Conservation (phyloP, 2,113 vertebrate genomes). For the Tor tambroides region DNA sequence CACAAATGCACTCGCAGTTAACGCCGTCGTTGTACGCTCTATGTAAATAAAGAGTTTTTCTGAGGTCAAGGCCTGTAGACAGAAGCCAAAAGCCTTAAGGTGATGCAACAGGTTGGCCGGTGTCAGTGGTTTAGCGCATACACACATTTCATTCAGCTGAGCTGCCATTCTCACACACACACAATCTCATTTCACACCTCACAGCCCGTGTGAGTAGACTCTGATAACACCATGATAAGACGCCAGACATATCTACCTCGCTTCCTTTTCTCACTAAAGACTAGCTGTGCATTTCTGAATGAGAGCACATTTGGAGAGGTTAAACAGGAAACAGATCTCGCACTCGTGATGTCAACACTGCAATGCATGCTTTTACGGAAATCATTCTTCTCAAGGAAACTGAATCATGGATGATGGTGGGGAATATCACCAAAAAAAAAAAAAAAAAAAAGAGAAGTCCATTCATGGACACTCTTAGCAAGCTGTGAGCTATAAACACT, state of each 20-base stretch:
- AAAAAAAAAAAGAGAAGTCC: conserved; percentile 13
- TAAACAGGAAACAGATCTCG: conserved; percentile 21
- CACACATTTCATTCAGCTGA: conserved; percentile 62
- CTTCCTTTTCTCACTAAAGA: conserved; percentile 30
- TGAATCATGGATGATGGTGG: conserved; percentile 23
- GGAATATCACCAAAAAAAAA: conserved; percentile 11
- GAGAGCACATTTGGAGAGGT: conserved; percentile 33
- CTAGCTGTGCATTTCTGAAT: conserved; percentile 43
- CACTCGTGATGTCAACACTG: not conserved
- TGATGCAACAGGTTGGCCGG: conserved; percentile 26
- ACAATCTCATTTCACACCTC: conserved; percentile 26
- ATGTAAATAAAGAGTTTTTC: conserved; percentile 32
- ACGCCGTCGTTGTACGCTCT: not conserved
- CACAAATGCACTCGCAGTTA: conserved; percentile 10
- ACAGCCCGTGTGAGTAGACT: conserved; percentile 35
- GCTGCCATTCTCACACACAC: conserved; percentile 24
- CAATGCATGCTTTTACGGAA: not conserved
- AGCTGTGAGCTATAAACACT: conserved; percentile 64
- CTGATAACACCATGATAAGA: conserved; percentile 46
- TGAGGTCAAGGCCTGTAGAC: conserved; percentile 39
- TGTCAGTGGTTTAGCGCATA: not conserved
- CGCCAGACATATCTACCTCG: conserved; percentile 38
- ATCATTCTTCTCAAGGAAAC: not conserved
- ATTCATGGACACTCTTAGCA: conserved; percentile 42
- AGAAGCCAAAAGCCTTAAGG: conserved; percentile 28